Conservation (phyloP, 37 sponge, comb jelly and placozoan species). For the Ephydatia muelleri region DNA sequence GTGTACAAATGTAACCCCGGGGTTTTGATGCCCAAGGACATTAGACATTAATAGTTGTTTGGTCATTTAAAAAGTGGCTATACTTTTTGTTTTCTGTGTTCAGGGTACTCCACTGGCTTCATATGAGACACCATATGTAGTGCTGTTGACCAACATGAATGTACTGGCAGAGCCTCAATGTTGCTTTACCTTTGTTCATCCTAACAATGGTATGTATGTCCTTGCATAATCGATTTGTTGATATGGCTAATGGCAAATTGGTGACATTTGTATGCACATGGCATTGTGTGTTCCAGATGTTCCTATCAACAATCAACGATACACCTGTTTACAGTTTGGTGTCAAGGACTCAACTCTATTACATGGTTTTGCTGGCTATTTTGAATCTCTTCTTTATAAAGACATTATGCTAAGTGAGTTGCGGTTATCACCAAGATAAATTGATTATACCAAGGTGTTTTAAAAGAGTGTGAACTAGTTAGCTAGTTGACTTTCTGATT, state of each 20-base stretch:
- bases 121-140: slow-evolving; percentile 94
- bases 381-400: slow-evolving; percentile 87
- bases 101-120: slow-evolving; percentile 45
- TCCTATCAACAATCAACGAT: slow-evolving; percentile 80
- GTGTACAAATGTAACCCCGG: too few relatives aligned
- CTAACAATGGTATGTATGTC: slow-evolving; percentile 62
- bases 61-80: neutral
- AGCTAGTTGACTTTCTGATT: too few relatives aligned
- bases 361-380: slow-evolving; percentile 97
- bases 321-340: slow-evolving; percentile 54
- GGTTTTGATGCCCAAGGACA: too few relatives aligned
- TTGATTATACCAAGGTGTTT: too few relatives aligned
- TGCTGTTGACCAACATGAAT: slow-evolving; percentile 74
- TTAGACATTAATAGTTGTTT: too few relatives aligned
- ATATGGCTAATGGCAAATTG: neutral
- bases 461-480: too few relatives aligned
- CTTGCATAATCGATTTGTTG: neutral
- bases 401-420: slow-evolving; percentile 84
- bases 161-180: slow-evolving; percentile 61
- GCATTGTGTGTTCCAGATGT: slow-evolving; percentile 5
- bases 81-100: neutral
- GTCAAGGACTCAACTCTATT: slow-evolving; percentile 55
- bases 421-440: too few relatives aligned
- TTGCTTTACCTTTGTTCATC: slow-evolving; percentile 95
- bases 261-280: neutral